These are phyloP conservation scores for Pseudomyrmex flavicornis DNA, from an alignment of 1,140 invertebrate genomes.

Conservation along the genomic window DNA sequence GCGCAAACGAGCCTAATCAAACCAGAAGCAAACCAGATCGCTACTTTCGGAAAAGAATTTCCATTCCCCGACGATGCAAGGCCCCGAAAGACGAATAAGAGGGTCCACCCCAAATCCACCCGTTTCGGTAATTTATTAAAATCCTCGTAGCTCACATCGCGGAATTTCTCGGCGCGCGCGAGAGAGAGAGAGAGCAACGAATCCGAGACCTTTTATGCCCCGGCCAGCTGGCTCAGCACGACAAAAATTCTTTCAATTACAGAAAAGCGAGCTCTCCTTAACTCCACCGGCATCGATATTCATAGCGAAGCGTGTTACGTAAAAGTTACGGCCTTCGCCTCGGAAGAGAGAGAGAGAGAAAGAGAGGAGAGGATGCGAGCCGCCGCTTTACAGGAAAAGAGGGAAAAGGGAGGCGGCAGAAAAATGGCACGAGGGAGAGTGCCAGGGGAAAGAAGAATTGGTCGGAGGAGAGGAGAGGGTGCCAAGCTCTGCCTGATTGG, in stretches of 20 bases:
- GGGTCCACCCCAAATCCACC: slow-evolving; percentile 43
- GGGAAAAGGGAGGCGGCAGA: slow-evolving; percentile 53
- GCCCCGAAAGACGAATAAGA: slow-evolving; percentile 52
- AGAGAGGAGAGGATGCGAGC: slow-evolving; percentile 66
- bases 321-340: slow-evolving; percentile 69
- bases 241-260: slow-evolving; percentile 81
- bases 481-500: slow-evolving; percentile 76
- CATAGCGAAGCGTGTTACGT: slow-evolving; percentile 78
- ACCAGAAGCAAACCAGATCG: slow-evolving; percentile 60
- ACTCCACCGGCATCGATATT: slow-evolving; percentile 78
- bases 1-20: slow-evolving; percentile 55
- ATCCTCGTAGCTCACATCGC: slow-evolving; percentile 67
- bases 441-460: slow-evolving; percentile 70
- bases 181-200: slow-evolving; percentile 41
- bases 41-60: slow-evolving; percentile 53
- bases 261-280: slow-evolving; percentile 76
- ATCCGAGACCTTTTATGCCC: slow-evolving; percentile 71
- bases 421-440: slow-evolving; percentile 66
- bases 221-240: slow-evolving; percentile 76
- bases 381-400: slow-evolving; percentile 55
- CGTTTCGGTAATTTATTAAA: slow-evolving; percentile 73
- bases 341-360: slow-evolving; percentile 2
- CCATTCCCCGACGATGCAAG: slow-evolving; percentile 53
- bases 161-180: slow-evolving; percentile 37
- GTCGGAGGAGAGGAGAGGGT: slow-evolving; percentile 38